Conservation (phyloP, 2,888 invertebrate genomes). For the Dione juno region DNA sequence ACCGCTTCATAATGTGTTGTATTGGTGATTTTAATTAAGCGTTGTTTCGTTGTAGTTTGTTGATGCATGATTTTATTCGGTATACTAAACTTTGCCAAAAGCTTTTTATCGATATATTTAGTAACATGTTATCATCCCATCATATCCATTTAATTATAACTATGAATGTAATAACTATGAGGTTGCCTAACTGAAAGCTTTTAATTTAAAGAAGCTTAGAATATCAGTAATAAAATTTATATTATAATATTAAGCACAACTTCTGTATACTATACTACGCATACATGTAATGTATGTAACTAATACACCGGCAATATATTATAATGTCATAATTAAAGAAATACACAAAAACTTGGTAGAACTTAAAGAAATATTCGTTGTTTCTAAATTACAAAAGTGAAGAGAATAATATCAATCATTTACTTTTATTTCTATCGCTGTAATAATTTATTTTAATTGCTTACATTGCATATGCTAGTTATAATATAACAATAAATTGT, state of each 20-base stretch:
- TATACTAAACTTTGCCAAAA: not conserved
- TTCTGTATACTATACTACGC: no score
- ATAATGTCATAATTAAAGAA: not conserved
- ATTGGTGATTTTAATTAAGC: slow-evolving; percentile 13
- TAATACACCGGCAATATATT: no score
- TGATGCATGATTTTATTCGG: not conserved
- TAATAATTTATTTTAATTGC: not conserved
- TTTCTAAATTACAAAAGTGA: no score
- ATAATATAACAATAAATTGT: not conserved
- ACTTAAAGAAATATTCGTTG: no score
- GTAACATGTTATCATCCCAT: slow-evolving; percentile 1
- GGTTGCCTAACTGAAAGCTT: not conserved
- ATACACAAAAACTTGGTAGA: not conserved
- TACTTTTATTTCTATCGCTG: not conserved
- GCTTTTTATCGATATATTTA: not conserved
- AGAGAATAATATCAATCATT: not conserved
- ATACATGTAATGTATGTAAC: no score
- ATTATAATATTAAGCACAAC: not conserved
- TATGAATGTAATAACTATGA: not conserved
- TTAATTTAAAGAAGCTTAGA: not conserved
- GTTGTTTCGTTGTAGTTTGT: not conserved
- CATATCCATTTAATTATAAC: slow-evolving; percentile 14
- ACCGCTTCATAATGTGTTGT: slow-evolving; percentile 1
- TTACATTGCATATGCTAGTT: not conserved
- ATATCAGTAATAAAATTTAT: not conserved